These are phyloP conservation scores for Drosophila kepulauana DNA, from an alignment of 1,140 invertebrate genomes.

Conservation along the genomic window DNA sequence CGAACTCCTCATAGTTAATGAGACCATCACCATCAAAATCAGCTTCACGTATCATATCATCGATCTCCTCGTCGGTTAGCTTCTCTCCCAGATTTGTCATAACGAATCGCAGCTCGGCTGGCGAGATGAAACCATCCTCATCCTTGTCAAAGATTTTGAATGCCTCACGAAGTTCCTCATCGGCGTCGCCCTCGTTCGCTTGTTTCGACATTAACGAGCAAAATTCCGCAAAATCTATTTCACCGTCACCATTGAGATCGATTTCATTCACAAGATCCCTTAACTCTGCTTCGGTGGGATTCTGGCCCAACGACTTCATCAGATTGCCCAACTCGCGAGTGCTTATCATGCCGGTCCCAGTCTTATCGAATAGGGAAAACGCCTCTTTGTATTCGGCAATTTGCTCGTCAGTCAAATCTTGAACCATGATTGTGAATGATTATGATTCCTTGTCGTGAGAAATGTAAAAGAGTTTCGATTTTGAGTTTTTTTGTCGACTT, in stretches of 20 bases:
- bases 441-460: neutral
- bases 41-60: constrained; percentile 90
- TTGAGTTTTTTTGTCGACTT: constrained; percentile 2
- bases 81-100: constrained; percentile 69
- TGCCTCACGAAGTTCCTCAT: constrained; percentile 68
- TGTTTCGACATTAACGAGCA: constrained; percentile 60
- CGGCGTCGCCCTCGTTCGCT: constrained; percentile 47
- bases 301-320: constrained; percentile 87
- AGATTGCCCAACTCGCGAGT: constrained; percentile 96
- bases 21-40: constrained; percentile 96
- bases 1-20: constrained; percentile 91
- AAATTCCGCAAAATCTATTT: constrained; percentile 59
- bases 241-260: constrained; percentile 43
- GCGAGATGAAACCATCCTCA: constrained; percentile 65
- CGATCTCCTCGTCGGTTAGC: constrained; percentile 68
- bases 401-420: constrained; percentile 60
- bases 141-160: constrained; percentile 72
- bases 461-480: neutral
- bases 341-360: constrained; percentile 96
- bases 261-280: constrained; percentile 61
- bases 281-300: constrained; percentile 60
- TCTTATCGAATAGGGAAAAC: constrained; percentile 94
- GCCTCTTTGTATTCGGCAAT: constrained; percentile 79
- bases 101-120: constrained; percentile 52
- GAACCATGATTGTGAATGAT: neutral